Evolutionary conservation across 2,888 invertebrate genomes (phyloP), one percentile per base, ranked within the genome.

Genomic region (Apeira syringaria): DNA sequence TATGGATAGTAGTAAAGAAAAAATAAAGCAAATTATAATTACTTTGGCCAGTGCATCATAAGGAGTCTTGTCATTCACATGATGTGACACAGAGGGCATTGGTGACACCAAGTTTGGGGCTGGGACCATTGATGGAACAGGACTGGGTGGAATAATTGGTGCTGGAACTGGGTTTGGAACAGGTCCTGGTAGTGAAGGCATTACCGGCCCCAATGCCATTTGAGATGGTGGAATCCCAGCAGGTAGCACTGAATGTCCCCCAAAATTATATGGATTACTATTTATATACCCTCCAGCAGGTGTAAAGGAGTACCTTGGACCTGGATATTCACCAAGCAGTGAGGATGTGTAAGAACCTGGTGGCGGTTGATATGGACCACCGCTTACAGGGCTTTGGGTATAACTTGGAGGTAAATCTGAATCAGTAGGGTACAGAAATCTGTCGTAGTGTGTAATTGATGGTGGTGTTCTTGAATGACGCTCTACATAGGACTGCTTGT

Each of bases 41-140:
- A 89, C 88, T 81, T 87, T 80, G 53, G 86, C 86, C 43, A 89
- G 64, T 26, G 87, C 84, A 72, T 89, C 85, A 64, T 68, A 74
- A 3, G 82, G 78, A 41, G 70, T 64, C 45, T 53, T 49, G 25
- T 53, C 38, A 10, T 61, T 62, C 18, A 28, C 42, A 26, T 38
- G 25, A 29, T 57, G 55, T 9, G 39, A 40, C 10, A 52, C 18
- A n/a, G 50, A 27, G 2, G 50, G 10, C 26, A 2, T 46, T 7
- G 69, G 59, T 36, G 68, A 54, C 7, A 59, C 48, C 45, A 62
- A 56, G 12, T 55, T 41, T 4, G 80, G 73, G 1, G 74, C 51
- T 3, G 75, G 74, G 8, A 65, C 56, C 56, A 56, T 56, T 17
- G 34, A 27, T 28, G 50, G 65, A 8, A 25, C 41, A 15, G 39